phyloP scores from a whole-genome alignment of 2,113 vertebrate genomes.

The Rhizomys pruinosus region DNA sequence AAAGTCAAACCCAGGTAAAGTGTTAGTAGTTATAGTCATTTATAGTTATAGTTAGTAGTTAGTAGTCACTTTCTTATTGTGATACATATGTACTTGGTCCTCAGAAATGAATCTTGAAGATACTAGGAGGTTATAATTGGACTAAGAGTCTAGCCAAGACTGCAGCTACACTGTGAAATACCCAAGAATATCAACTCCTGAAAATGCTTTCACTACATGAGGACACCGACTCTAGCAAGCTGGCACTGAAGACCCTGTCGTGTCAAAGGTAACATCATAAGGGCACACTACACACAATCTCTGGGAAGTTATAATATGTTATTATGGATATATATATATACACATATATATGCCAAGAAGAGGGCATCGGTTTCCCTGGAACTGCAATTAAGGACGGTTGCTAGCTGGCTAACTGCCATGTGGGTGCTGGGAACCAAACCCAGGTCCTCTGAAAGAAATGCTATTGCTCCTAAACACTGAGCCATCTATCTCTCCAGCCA shows the following conservation, averaged over 20 bases:
- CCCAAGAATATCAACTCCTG: neutral
- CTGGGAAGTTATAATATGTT: neutral
- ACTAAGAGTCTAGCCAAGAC: neutral
- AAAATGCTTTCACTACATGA: neutral
- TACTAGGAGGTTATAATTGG: neutral
- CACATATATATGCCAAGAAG: neutral
- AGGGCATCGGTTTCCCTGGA: no score
- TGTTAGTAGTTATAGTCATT: neutral
- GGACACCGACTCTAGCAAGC: neutral
- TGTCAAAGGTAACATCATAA: neutral
- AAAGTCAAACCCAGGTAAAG: neutral
- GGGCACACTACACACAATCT: neutral
- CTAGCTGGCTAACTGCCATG: no score
- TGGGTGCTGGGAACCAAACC: no score
- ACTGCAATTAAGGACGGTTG: no score
- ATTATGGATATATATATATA: no score
- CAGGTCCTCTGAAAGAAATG: no score
- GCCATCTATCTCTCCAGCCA: no score
- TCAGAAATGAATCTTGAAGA: neutral
- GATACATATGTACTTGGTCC: neutral
- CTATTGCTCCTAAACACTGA: no score
- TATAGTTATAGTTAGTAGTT: neutral
- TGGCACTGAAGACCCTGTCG: neutral
- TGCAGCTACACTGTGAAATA: neutral
- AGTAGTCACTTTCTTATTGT: neutral